Evolutionary conservation across 2,113 vertebrate species (phyloP), one percentile per base, ranked within the genome.

Genomic region (Chloroceryle aenea): DNA sequence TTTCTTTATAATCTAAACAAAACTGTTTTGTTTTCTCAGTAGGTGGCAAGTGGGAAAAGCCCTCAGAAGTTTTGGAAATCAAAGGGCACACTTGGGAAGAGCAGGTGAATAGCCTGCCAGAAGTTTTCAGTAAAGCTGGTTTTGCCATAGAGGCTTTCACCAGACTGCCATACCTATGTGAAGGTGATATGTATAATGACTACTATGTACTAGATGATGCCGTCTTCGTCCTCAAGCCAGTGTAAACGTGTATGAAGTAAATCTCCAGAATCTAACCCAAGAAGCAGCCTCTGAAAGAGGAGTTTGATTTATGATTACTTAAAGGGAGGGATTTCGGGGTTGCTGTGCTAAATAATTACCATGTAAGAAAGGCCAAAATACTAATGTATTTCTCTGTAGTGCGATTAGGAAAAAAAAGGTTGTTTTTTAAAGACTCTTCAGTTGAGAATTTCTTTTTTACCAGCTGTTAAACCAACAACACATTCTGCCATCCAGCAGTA

Each of bases 161-260:
- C 59, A 98, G 99, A 87, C 94, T 99, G 97, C 99, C 99, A 1
- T 99, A 99, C 97, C 98, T 99, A 71, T 99, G 99, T 45, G 99
- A 99, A 94, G 99, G 99, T 10, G 99, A 99, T 96, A 99, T 99
- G 99, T 99, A 99, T 53, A 99, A 99, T 55, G 99, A 99, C 96
- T 99, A 99, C 98, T 99, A 99, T 5, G 98, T 99, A 42, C 98
- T 99, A 64, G 99, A 99, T 27, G 99, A 99, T 38, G 99, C 99
- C 1, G 99, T 99, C 89, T 99, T 99, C 53, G 98, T 99, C 45
- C 98, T 99, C 32, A 99, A 97, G 90, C 98, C 98, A 14, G 97
- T 98, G 73, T 98, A 95, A 97, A 73, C 62, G 4, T 64, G 53
- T 17, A 16, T 19, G 86, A 91, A 96, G 84, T 85, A 55, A 59